Conservation (phyloP, 2,888 invertebrate genomes). For the Epirrita christyi region DNA sequence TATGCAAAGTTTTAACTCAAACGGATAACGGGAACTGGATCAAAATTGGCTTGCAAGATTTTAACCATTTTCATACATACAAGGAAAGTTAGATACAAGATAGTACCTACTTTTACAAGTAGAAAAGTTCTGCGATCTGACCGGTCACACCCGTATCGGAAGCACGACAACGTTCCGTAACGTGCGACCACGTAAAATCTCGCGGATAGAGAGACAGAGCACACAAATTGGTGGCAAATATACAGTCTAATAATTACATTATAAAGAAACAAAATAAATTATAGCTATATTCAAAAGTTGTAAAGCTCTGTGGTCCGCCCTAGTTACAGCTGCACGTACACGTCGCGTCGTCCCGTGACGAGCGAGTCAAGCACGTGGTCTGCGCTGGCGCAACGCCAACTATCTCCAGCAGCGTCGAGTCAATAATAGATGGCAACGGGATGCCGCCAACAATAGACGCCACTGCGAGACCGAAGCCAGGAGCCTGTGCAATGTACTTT, state of each 20-base stretch:
- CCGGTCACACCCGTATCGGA: not conserved
- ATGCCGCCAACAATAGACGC: conserved; percentile 85
- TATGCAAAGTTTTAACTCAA: no score
- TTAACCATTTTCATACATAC: no score
- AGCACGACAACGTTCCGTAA: not conserved
- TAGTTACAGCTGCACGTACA: conserved; percentile 56
- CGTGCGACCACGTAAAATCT: no score
- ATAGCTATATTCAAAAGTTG: conserved; percentile 3
- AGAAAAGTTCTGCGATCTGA: not conserved
- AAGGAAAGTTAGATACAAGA: no score
- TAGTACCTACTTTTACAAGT: no score
- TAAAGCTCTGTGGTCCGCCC: conserved; percentile 49
- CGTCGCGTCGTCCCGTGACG: conserved; percentile 81
- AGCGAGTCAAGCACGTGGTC: conserved; percentile 71
- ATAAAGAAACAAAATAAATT: not conserved
- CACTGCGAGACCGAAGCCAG: conserved; percentile 42
- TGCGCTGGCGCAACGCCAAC: conserved; percentile 78
- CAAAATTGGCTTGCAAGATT: no score
- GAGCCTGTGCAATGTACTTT: conserved; percentile 26
- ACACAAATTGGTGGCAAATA: not conserved
- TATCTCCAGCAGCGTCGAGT: conserved; percentile 84
- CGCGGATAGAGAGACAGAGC: not conserved
- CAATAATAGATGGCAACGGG: conserved; percentile 83
- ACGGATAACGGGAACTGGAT: no score
- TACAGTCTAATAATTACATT: not conserved